Conservation (phyloP, 92 coral and sea anemone species). For the Chrysogorgia sp. region DNA sequence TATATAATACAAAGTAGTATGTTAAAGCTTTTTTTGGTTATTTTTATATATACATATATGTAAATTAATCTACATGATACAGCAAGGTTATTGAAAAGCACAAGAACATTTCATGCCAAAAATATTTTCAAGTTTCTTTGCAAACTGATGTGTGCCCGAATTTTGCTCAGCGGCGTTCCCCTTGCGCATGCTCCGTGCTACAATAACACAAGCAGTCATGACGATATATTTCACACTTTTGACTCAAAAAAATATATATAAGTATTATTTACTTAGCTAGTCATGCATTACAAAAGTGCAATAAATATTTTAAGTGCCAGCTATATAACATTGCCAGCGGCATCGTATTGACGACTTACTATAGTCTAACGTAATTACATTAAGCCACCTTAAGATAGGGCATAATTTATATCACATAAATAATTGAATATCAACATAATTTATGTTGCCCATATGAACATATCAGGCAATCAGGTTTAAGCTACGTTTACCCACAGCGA, state of each 20-base stretch:
- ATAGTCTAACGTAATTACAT: background rate
- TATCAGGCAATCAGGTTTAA: background rate
- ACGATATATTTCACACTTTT: background rate
- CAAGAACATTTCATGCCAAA: too few relatives aligned
- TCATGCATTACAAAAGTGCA: background rate
- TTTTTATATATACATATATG: too few relatives aligned
- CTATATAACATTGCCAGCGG: background rate
- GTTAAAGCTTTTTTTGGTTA: too few relatives aligned
- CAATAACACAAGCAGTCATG: background rate
- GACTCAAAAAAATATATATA: background rate
- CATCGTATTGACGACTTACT: background rate
- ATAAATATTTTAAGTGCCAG: background rate
- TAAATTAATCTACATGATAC: too few relatives aligned
- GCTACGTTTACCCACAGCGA: too few relatives aligned
- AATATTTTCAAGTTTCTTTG: background rate
- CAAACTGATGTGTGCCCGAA: too few relatives aligned
- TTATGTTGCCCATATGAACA: background rate
- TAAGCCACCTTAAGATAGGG: background rate
- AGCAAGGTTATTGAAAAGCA: too few relatives aligned
- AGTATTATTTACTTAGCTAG: background rate
- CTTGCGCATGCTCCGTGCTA: background rate
- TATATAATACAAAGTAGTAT: too few relatives aligned
- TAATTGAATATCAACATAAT: background rate
- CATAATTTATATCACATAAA: background rate
- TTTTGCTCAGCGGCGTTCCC: background rate